Evolutionary conservation across 2,797 vertebrate species (phyloP), one percentile per base, ranked within the genome.

Genomic region (Enteromius unitaeniatus): DNA sequence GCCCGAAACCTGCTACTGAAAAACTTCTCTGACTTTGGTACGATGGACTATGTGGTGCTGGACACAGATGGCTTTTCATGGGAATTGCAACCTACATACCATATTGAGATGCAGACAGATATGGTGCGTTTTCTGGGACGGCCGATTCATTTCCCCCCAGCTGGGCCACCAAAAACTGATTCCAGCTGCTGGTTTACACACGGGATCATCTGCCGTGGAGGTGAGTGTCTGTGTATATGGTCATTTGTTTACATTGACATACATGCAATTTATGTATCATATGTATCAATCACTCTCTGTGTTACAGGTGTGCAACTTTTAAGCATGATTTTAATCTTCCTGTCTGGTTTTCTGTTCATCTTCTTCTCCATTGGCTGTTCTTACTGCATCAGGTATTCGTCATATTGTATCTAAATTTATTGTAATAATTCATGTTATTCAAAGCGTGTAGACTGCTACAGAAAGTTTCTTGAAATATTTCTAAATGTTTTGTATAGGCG

Each of bases 181-280:
- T 81, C 94, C 3, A 82, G 89, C 58, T 96, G 96, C 88, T 96
- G 95, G 95, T 96, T 96, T 85, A 93, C 91, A 1, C 90, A 89
- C 21, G 94, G 94, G 70, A 88, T 94, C 79, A 89, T 95, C 87
- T 96, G 96, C 89, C 92, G 93, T 55, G 94, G 92, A 74, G 96
- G 96, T 96, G 28, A 92, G 90, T 64, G 40, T 23, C 8, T 42
- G 21, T 19, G 13, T 19, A 42, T 19, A 42, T 4, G 1, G n/a
- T 64, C 26, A 3, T 4, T 1, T 34, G 13, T 3, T 9, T 21
- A 17, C 15, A n/a, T 53, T 0, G 0, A 76, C 23, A 31, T 65
- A 13, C 6, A 4, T 21, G 11, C 1, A 45, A 62, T 64, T 53
- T 51, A 51, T 62, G 21, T 53, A 21, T 26, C 40, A 11, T 45